phyloP scores from a whole-genome alignment of 2,888 invertebrate species.

The Drosophila tanythrix region DNA sequence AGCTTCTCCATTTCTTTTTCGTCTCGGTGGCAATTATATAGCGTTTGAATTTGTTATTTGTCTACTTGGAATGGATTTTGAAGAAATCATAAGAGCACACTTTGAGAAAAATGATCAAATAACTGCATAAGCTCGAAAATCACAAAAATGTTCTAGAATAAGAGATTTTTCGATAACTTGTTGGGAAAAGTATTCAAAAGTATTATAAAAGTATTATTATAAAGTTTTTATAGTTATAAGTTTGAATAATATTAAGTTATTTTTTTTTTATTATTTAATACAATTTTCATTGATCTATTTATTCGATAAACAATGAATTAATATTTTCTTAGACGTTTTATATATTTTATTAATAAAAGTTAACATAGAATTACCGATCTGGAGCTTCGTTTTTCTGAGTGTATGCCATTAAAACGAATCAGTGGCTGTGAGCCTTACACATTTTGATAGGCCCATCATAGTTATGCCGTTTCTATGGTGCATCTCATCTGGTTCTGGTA shows the following conservation, averaged over 20 bases:
- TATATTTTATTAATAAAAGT: neutral
- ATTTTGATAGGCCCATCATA: conserved; percentile 24
- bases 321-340: neutral
- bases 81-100: conserved; percentile 68
- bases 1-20: neutral
- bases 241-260: neutral
- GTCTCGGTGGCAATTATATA: conserved; percentile 56
- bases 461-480: conserved; percentile 7
- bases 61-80: conserved; percentile 70
- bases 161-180: neutral
- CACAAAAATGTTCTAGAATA: neutral
- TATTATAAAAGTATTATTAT: neutral
- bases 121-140: neutral
- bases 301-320: neutral
- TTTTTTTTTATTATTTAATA: neutral
- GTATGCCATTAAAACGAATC: conserved; percentile 57
- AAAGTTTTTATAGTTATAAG: neutral
- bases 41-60: conserved; percentile 79
- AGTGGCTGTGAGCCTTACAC: conserved; percentile 43
- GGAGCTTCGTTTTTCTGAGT: neutral
- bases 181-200: neutral
- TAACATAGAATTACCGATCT: neutral
- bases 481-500: conserved; percentile 32
- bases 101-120: neutral
- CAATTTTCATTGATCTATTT: neutral